Base-by-base conservation (phyloP, 2,113 vertebrate species). In the Cygnus atratus region DNA sequence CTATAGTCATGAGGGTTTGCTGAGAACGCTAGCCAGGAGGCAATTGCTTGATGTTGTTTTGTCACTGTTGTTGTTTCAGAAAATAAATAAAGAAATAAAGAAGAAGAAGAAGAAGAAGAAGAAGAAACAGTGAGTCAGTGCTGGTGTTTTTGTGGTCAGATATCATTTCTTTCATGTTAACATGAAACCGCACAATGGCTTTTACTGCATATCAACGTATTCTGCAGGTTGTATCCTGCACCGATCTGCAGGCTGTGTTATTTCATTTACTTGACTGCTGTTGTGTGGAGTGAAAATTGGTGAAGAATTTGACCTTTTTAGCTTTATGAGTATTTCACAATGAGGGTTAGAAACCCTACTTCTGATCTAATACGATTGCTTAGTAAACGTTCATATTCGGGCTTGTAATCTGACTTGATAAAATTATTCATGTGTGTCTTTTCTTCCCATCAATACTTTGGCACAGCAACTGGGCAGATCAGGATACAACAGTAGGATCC, bases 281-380 rank as follows among this genome's bases (percentile, higher is more conserved):
- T 81, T 75, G 25, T 22, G 21, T 5, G 1, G 61, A 54, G 41
- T 84, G 37, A 93, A 84, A 92, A 95, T 21, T 48, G 41, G 65
- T 61, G 66, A 95, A 84, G 43, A 94, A 79, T 87, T 90, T 92
- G 65, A 95, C 79, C 61, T 88, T 94, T 91, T 65, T 76, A 84
- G 55, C 68, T 93, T 73, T 44, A 11, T 26, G 70, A 75, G 63
- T 31, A 8, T 76, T 83, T 75, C 66, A 66, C 18, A 4, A 79
- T 11, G 17, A 89, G 48, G 20, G 26, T 54, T 50, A 85, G 77
- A 92, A 93, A 95, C 65, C 37, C 62, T 44, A 67, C 17, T 91
- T 44, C 73, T 87, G 12, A 58, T 66, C 61, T 82, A 87, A 90
- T 79, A 67, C 26, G 44, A 11, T 57, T 4, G 1, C 22, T 78